Evolutionary conservation across 1,140 invertebrate genomes (phyloP), one percentile per base, ranked within the genome.

Genomic region (Lepidurus arcticus): DNA sequence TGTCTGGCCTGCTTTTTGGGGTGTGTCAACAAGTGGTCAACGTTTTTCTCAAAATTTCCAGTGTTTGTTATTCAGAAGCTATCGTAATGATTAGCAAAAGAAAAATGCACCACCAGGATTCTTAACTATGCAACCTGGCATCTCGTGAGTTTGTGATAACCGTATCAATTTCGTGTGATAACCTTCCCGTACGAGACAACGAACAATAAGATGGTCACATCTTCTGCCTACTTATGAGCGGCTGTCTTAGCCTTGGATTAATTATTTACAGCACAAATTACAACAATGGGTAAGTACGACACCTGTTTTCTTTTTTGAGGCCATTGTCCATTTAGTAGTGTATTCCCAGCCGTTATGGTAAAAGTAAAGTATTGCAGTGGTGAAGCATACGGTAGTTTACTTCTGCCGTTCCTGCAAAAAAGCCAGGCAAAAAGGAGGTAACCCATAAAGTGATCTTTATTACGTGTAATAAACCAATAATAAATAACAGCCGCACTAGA

Each of bases 11-110:
- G 53, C 53, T n/a, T 21, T 65, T 65, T 65, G 53, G 53, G 53
- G 53, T 65, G 53, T 65, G 53, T 65, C 53, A 65, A 65, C 53
- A 65, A 65, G 53, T 65, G 53, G 53, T 21, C 13, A 65, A 65
- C 53, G 53, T 65, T 65, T 65, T 65, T 65, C 53, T 13, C 53
- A 65, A 21, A 65, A 13, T 16, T 13, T 13, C 16, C 16, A 65
- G 21, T n/a, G 21, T 13, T 65, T 13, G n/a, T 65, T 65, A 21
- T 65, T 65, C 34, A 34, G 4, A 34, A 34, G 34, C 34, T 34
- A 34, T 34, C 34, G 34, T 34, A 34, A 34, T 4, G 2, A 4
- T 34, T 34, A 34, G 34, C 34, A 34, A 34, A 34, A 34, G 34
- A 34, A 34, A 34, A 34, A 34, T 34, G 34, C 4, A 65, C 9